Conservation (phyloP, 2,113 vertebrate genomes). For the Pristiophorus japonicus region DNA sequence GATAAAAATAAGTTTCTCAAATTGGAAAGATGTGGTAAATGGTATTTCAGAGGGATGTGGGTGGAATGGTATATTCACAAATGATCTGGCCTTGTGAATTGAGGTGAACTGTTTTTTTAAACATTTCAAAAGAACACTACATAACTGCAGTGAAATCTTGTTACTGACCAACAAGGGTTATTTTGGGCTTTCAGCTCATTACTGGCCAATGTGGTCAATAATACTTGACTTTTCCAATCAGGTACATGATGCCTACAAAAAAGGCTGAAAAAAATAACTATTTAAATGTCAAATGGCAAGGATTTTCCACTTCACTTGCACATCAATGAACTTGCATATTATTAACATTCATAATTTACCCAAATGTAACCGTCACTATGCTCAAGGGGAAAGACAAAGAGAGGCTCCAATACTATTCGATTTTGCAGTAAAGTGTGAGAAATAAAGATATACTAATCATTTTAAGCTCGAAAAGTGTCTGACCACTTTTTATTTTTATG, state of each 20-base stretch:
- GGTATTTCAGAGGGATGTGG: not conserved
- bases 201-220: not conserved
- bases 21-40: not conserved
- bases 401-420: not conserved
- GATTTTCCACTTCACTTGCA: not conserved
- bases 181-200: not conserved
- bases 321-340: not conserved
- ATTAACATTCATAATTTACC: not conserved
- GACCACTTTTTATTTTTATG: no score
- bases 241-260: no score
- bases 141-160: not conserved
- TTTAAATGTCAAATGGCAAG: not conserved
- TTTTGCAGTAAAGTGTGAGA: not conserved
- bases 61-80: not conserved
- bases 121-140: not conserved
- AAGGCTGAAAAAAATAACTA: not conserved
- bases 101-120: not conserved
- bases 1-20: not conserved
- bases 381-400: not conserved
- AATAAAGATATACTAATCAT: not conserved
- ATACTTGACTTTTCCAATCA: not conserved
- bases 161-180: not conserved
- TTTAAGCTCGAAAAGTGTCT: not conserved
- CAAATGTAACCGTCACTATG: not conserved
- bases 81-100: not conserved